Conservation (phyloP, 1,140 invertebrate genomes). For the Aphaenogaster floridana region DNA sequence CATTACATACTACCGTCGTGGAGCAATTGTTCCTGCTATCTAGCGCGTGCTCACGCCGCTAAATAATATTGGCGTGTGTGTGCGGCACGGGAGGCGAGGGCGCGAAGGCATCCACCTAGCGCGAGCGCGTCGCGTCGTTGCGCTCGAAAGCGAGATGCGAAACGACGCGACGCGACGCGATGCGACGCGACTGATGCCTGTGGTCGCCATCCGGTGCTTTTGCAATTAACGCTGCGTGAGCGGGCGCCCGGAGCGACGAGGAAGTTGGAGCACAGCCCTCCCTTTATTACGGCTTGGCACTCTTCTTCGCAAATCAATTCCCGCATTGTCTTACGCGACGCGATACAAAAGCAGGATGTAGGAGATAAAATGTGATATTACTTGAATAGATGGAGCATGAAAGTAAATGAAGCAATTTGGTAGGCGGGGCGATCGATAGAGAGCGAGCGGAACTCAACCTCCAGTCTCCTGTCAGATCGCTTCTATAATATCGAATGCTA, state of each 20-base stretch:
- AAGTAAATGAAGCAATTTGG: conserved; percentile 42
- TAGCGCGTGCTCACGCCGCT: conserved; percentile 49
- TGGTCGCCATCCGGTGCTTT: conserved; percentile 60
- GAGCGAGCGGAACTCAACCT: conserved; percentile 20
- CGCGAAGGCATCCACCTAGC: conserved; percentile 34
- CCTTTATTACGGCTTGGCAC: conserved; percentile 17
- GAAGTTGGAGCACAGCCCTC: background rate
- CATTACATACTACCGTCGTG: conserved; percentile 69
- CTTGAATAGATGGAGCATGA: conserved; percentile 40
- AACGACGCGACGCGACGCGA: background rate
- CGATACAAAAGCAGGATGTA: conserved; percentile 21
- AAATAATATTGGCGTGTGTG: conserved; percentile 72
- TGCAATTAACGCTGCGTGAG: conserved; percentile 74
- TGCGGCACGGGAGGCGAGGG: conserved; percentile 2
- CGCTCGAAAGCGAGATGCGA: background rate
- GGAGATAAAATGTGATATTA: conserved; percentile 39
- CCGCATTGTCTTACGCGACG: conserved; percentile 11
- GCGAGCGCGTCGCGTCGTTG: conserved; percentile 25
- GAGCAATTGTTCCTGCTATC: conserved; percentile 71
- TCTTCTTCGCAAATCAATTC: conserved; percentile 73
- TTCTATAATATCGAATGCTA: conserved; percentile 8
- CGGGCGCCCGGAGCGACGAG: conserved; percentile 28
- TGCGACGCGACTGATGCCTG: conserved; percentile 40
- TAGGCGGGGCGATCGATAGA: conserved; percentile 2
- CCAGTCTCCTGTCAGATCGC: background rate